phyloP scores from a whole-genome alignment of 2,888 invertebrate genomes.

The Epinotia brunnichana region DNA sequence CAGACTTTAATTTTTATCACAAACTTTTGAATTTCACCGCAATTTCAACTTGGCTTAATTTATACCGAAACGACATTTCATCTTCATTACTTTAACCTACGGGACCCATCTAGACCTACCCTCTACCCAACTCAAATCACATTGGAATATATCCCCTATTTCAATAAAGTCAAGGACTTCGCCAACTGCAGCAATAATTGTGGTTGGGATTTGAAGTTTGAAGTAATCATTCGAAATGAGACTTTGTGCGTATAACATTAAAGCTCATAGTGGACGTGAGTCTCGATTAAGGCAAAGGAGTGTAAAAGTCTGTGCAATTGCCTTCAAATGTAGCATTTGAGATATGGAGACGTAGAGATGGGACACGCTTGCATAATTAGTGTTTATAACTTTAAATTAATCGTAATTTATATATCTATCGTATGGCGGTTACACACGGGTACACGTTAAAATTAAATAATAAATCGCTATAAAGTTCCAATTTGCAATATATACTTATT shows the following conservation, averaged over 20 bases:
- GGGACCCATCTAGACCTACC: slow-evolving; percentile 37
- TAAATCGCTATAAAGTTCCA: too few species aligned
- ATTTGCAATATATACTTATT: too few species aligned
- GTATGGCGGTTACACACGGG: too few species aligned
- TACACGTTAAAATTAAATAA: too few species aligned
- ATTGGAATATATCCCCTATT: slow-evolving; percentile 20
- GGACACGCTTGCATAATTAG: slow-evolving; percentile 19
- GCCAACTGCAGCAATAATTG: slow-evolving; percentile 5
- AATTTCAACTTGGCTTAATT: slow-evolving; percentile 40
- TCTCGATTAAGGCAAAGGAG: slow-evolving; percentile 39
- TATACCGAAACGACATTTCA: slow-evolving; percentile 43
- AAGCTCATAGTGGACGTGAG: slow-evolving; percentile 7
- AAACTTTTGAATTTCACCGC: slow-evolving; percentile 42
- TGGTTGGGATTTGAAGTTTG: slow-evolving; percentile 9
- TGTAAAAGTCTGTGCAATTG: slow-evolving; percentile 55
- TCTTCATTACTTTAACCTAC: slow-evolving; percentile 44
- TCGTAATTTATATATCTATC: too few species aligned
- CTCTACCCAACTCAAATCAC: not conserved
- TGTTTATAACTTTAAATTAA: not conserved
- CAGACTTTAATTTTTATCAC: slow-evolving; percentile 35
- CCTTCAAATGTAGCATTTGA: slow-evolving; percentile 51
- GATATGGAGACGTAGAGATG: slow-evolving; percentile 48
- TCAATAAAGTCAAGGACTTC: not conserved
- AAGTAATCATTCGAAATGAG: slow-evolving; percentile 38
- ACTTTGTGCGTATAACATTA: slow-evolving; percentile 33